phyloP scores from a whole-genome alignment of 2,888 invertebrate genomes.

The Cryptophagus acutangulus region DNA sequence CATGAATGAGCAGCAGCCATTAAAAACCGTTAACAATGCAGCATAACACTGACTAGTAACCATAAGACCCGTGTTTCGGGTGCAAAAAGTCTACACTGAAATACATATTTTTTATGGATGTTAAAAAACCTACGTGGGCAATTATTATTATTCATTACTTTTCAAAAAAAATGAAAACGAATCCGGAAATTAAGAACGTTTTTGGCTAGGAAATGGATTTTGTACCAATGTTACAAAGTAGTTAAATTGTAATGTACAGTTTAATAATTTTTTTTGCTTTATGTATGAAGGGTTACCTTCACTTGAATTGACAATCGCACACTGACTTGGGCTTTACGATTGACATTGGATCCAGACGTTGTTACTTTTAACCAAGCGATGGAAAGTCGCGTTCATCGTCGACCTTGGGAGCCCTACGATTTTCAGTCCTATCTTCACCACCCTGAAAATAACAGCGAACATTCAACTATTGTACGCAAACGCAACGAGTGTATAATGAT shows the following conservation, averaged over 20 bases:
- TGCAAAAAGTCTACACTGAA: conserved; percentile 41
- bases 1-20: conserved; percentile 30
- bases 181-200: conserved; percentile 12
- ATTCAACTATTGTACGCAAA: no score
- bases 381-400: conserved; percentile 96
- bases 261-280: conserved; percentile 7
- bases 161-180: not conserved
- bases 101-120: conserved; percentile 25
- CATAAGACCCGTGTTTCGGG: conserved; percentile 33
- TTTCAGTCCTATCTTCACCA: conserved; percentile 33
- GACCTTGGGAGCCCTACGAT: conserved; percentile 70
- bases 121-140: conserved; percentile 17
- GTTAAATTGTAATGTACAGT: conserved; percentile 37
- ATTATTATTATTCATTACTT: not conserved
- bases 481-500: no score
- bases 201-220: conserved; percentile 39
- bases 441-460: conserved; percentile 25
- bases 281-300: conserved; percentile 2
- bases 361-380: conserved; percentile 67
- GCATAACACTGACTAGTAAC: conserved; percentile 46
- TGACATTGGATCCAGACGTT: not conserved
- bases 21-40: conserved; percentile 35
- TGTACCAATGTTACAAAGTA: conserved; percentile 43
- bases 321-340: not conserved
- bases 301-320: conserved; percentile 1